phyloP scores from a whole-genome alignment of 2,888 invertebrate species.

The Chaetogeoica ovagalla region DNA sequence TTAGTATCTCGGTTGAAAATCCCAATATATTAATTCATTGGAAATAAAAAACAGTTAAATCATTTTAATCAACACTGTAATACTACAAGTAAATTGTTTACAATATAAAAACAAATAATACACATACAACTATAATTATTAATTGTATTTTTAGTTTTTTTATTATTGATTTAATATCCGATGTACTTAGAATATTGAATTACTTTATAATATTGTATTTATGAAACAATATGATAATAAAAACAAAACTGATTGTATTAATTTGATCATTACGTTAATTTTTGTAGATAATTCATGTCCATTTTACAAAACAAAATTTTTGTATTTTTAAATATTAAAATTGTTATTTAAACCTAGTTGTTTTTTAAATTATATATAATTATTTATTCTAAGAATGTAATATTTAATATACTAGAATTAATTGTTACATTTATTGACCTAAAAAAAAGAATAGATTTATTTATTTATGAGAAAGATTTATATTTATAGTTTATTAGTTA shows the following conservation, averaged over 20 bases:
- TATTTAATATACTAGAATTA: background rate
- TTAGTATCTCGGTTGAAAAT: too few relatives aligned
- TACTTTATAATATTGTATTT: background rate
- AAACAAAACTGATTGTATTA: background rate
- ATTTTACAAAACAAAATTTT: constrained; percentile 35
- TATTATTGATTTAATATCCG: constrained; percentile 11
- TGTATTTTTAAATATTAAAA: background rate
- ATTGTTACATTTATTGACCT: background rate
- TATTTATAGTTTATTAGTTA: constrained; percentile 19
- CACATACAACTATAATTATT: background rate
- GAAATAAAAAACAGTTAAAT: background rate
- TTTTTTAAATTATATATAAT: background rate
- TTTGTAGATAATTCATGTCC: constrained; percentile 22
- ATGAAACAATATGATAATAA: background rate
- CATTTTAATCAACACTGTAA: constrained; percentile 23
- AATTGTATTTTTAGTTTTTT: constrained; percentile 4
- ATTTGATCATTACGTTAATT: background rate
- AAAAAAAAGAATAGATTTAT: background rate
- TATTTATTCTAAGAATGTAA: constrained; percentile 3
- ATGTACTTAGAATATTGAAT: background rate
- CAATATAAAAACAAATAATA: background rate
- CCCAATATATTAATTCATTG: too few relatives aligned
- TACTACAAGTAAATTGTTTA: background rate
- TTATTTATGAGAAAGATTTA: constrained; percentile 24
- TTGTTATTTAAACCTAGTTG: too few relatives aligned